Evolutionary conservation across 2,113 vertebrate species (phyloP).

Genomic region (Anseranas semipalmata): DNA sequence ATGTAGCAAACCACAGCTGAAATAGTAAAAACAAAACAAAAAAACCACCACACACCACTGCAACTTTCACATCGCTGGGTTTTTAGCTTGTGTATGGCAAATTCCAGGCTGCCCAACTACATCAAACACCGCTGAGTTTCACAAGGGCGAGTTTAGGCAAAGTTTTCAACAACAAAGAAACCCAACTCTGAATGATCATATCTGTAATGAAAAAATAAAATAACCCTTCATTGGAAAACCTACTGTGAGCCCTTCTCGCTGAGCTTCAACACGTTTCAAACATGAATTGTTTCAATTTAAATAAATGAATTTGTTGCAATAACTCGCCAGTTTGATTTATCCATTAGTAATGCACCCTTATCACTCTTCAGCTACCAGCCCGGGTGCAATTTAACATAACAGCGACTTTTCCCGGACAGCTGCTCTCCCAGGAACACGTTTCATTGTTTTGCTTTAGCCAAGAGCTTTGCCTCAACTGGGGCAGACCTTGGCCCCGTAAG

Average conservation of each 20-base stretch:
- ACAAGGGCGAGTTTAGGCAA: background rate
- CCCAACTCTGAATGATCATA: background rate
- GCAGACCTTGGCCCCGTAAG: background rate
- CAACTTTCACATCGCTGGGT: background rate
- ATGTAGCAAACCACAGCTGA: background rate
- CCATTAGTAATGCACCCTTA: background rate
- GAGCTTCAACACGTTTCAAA: background rate
- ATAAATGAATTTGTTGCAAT: background rate
- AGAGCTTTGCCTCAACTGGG: background rate
- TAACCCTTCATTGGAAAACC: background rate
- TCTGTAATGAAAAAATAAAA: background rate
- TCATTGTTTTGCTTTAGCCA: background rate
- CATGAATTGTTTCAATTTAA: background rate
- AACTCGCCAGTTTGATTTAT: background rate
- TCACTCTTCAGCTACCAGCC: background rate
- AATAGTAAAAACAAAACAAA: too few species aligned
- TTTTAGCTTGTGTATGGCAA: background rate
- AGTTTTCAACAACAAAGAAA: background rate
- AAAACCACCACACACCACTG: too few species aligned
- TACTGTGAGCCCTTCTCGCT: background rate
- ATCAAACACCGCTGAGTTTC: background rate
- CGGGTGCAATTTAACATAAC: background rate
- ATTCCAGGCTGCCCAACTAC: background rate
- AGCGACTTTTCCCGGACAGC: background rate
- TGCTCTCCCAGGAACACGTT: background rate